Base-by-base conservation (phyloP, 1,140 invertebrate species). In the Calephelis virginiensis region DNA sequence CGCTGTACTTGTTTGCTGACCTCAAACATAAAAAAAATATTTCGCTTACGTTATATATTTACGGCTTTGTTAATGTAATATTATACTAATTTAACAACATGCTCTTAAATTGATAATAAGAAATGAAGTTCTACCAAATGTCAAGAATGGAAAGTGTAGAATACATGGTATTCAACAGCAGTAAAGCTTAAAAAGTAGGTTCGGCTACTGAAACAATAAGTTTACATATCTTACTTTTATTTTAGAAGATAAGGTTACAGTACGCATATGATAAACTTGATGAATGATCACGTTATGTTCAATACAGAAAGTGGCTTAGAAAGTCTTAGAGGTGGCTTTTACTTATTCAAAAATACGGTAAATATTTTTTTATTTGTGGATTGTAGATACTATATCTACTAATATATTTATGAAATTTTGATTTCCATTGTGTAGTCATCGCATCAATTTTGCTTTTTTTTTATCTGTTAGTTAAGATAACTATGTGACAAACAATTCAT, bases 251-350 rank as follows among this genome's bases (percentile, higher is more conserved):
- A 86, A 81, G 72, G 76, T 80, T 78, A 73, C 78, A 61, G 60
- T 43, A 46, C 60, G 60, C 60, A 70, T 71, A 74, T 77, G 81
- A 86, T 83, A 86, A 86, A 74, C 77, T 68, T 86, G 85, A 88
- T 88, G 82, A 77, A 86, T 82, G 83, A 82, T 84, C 75, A 73
- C 70, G 79, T 77, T 73, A 69, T 76, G 71, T 69, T 76, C 61
- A 68, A 73, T 82, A 79, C 75, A 66, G 40, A 43, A 6, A 43
- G 60, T 43, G 56, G 46, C 53, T 14, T 72, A 47, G 7, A 49
- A 81, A 74, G 8, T 37, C 64, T 8, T 79, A 83, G 78, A 82
- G 37, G 46, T 63, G 78, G 43, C 74, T 50, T 50, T 17, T 53
- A 43, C 28, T 40, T 37, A 12, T 45, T 13, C 38, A 17, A 59